Conservation (phyloP, 64 coral and sea anemone genomes). For the Montipora capricornis region DNA sequence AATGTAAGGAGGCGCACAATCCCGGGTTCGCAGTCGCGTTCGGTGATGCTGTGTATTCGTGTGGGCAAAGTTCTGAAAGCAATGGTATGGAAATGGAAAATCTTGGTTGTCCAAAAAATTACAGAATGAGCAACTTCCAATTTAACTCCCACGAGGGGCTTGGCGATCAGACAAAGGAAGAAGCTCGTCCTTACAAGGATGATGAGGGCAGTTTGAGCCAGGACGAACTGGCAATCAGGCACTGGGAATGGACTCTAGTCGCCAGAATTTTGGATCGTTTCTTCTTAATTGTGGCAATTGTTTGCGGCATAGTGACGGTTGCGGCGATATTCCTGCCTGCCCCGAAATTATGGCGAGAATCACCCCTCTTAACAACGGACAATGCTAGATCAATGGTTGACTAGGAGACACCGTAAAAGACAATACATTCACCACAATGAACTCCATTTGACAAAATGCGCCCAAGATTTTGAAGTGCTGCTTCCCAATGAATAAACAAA, state of each 20-base stretch:
- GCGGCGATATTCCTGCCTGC: slow-evolving; percentile 83
- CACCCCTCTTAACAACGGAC: not conserved
- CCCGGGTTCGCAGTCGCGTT: slow-evolving; percentile 14
- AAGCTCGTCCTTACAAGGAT: slow-evolving; percentile 51
- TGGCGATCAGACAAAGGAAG: slow-evolving; percentile 6
- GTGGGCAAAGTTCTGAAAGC: not conserved
- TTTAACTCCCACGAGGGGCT: not conserved
- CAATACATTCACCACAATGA: not conserved
- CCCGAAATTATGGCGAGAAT: slow-evolving; percentile 62
- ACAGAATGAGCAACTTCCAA: slow-evolving; percentile 9
- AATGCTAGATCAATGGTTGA: slow-evolving; percentile 25
- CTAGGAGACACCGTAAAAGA: not conserved
- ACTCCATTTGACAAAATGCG: no score
- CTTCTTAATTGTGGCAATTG: slow-evolving; percentile 69
- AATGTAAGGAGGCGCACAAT: slow-evolving; percentile 6
- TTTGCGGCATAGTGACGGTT: slow-evolving; percentile 81
- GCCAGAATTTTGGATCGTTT: slow-evolving; percentile 91
- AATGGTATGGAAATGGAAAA: not conserved
- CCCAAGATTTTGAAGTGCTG: no score
- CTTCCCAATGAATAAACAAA: no score
- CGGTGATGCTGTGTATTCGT: slow-evolving; percentile 12
- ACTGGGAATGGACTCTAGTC: slow-evolving; percentile 91
- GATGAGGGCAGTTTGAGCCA: slow-evolving; percentile 49
- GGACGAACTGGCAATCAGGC: slow-evolving; percentile 67
- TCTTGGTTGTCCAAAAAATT: not conserved